Conservation (phyloP, 2,797 vertebrate genomes). For the Micrastur ruficollis region DNA sequence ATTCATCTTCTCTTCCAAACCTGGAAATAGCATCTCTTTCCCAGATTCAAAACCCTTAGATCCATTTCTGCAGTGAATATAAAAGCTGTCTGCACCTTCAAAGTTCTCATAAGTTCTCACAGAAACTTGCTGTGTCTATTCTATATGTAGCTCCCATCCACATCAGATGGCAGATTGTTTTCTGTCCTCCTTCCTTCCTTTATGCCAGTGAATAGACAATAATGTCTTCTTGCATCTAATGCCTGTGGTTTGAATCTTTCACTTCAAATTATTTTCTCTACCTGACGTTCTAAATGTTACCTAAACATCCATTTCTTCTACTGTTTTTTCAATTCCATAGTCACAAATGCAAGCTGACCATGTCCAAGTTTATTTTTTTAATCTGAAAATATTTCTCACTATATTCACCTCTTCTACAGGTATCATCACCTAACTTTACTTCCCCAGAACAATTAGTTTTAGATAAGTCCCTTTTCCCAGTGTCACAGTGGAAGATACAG, state of each 20-base stretch:
- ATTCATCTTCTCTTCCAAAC: neutral
- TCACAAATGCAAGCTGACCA: neutral
- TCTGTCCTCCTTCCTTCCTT: neutral
- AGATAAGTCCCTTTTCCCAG: neutral
- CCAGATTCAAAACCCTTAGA: neutral
- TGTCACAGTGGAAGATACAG: neutral
- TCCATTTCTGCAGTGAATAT: neutral
- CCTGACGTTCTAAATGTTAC: neutral
- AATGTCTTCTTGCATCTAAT: neutral
- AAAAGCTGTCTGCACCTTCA: neutral
- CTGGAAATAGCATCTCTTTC: neutral
- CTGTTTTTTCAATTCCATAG: fast-evolving
- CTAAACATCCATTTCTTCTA: neutral
- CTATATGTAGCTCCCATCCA: neutral
- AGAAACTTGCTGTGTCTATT: neutral
- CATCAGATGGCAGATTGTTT: neutral
- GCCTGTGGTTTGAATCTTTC: neutral
- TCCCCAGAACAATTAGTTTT: neutral
- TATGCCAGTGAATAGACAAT: neutral
- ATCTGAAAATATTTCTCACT: neutral
- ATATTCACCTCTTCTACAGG: neutral
- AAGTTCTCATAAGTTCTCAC: neutral
- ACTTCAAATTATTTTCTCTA: neutral
- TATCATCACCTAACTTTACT: neutral
- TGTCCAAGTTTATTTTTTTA: neutral